These are phyloP conservation scores for Hypomesus transpacificus DNA, from an alignment of 2,113 vertebrate species.

Conservation along the genomic window DNA sequence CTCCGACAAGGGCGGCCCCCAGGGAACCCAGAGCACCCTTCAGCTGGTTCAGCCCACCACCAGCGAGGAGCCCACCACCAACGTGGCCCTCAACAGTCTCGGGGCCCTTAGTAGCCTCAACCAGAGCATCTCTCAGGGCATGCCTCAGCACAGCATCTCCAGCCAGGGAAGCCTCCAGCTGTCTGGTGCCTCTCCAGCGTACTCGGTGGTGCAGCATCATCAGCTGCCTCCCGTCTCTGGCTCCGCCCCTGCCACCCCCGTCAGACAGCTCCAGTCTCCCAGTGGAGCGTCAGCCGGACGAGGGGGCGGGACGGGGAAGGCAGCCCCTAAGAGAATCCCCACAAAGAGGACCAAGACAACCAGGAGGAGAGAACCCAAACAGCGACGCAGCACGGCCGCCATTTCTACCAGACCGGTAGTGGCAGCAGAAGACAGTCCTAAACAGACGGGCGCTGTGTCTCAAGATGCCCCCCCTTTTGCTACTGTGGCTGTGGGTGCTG, in stretches of 20 bases:
- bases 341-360: constrained; percentile 74
- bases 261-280: constrained; percentile 46
- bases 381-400: constrained; percentile 44
- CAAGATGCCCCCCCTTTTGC: constrained; percentile 31
- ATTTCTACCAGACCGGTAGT: constrained; percentile 57
- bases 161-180: constrained; percentile 79
- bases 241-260: constrained; percentile 38
- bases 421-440: constrained; percentile 34
- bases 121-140: constrained; percentile 90
- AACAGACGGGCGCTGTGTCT: constrained; percentile 29
- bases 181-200: constrained; percentile 64
- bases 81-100: constrained; percentile 91
- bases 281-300: constrained; percentile 36
- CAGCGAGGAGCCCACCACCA: constrained; percentile 89
- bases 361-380: constrained; percentile 66
- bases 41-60: constrained; percentile 93
- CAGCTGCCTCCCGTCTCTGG: constrained; percentile 35
- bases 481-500: constrained; percentile 28
- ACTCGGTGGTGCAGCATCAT: constrained; percentile 62
- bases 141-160: constrained; percentile 65
- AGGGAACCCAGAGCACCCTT: constrained; percentile 76
- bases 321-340: constrained; percentile 68
- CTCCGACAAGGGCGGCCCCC: constrained; percentile 77
- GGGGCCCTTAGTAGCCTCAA: constrained; percentile 95
- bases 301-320: constrained; percentile 45